A percentile compares a stretch with the other conserved stretches of the same genome.
Evolutionary conservation across 2,888 invertebrate species (phyloP).

Genomic region (Slavum lentiscoides): DNA sequence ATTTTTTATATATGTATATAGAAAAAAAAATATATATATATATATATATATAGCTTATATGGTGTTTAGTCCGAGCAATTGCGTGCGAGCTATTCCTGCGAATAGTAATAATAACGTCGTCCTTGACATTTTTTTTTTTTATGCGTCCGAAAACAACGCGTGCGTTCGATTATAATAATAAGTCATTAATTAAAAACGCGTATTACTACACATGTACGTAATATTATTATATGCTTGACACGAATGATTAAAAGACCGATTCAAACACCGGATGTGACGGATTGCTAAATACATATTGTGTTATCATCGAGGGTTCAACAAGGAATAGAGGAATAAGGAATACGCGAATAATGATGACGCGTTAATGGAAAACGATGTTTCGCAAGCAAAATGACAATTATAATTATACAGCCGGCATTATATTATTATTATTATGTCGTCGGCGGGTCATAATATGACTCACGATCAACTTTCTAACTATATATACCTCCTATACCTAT

Average conservation of each 20-base stretch:
- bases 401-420: neutral
- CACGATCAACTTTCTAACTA: slow-evolving; percentile 14
- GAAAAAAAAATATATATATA: too few relatives aligned
- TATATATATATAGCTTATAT: too few relatives aligned
- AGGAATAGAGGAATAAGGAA: neutral
- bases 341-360: too few relatives aligned
- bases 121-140: slow-evolving; percentile 19
- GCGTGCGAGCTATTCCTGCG: neutral
- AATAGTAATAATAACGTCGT: slow-evolving; percentile 18
- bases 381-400: slow-evolving; percentile 37
- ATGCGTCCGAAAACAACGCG: slow-evolving; percentile 2
- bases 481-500: too few relatives aligned
- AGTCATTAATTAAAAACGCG: neutral
- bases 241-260: slow-evolving; percentile 46
- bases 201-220: neutral
- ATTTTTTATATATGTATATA: too few relatives aligned
- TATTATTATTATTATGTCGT: neutral
- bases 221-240: slow-evolving; percentile 40
- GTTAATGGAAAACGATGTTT: slow-evolving; percentile 5
- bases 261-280: slow-evolving; percentile 33
- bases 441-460: neutral
- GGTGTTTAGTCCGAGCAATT: neutral
- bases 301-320: neutral
- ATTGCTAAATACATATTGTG: slow-evolving; percentile 39
- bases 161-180: neutral